Conservation (phyloP, 2,113 vertebrate genomes). For the Sapajus apella region DNA sequence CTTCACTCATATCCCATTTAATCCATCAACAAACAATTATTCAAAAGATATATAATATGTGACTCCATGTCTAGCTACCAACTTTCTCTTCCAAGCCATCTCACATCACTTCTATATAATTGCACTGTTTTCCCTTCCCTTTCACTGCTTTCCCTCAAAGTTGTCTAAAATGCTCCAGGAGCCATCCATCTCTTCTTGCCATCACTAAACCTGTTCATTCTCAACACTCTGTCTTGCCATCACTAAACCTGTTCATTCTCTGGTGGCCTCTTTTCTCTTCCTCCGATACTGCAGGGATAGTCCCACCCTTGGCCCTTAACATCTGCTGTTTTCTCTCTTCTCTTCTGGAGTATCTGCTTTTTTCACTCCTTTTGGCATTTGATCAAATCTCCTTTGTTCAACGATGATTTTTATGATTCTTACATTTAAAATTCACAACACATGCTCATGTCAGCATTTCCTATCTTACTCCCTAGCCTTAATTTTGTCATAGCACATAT, state of each 20-base stretch:
- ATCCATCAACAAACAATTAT: too few species aligned
- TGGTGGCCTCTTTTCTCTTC: too few species aligned
- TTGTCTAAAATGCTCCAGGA: too few species aligned
- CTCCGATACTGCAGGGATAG: not conserved
- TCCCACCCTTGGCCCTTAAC: accelerated
- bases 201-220: too few species aligned
- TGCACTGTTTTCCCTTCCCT: too few species aligned
- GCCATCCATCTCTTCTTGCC: too few species aligned
- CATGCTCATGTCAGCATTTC: not conserved
- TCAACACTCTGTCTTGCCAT: not conserved
- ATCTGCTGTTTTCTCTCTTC: not conserved
- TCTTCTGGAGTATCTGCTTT: not conserved
- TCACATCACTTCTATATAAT: not conserved
- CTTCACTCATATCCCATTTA: not conserved
- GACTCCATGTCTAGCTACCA: too few species aligned
- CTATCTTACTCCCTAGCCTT: not conserved
- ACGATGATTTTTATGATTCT: not conserved
- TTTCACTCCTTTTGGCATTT: not conserved
- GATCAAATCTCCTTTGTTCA: not conserved
- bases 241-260: too few species aligned
- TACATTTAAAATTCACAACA: not conserved
- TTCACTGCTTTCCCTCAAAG: not conserved
- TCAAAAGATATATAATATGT: too few species aligned
- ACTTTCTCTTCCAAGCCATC: not conserved
- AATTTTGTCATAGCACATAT: not conserved